Conservation (phyloP, 2,888 invertebrate species). For the Ferrisia virgata region DNA sequence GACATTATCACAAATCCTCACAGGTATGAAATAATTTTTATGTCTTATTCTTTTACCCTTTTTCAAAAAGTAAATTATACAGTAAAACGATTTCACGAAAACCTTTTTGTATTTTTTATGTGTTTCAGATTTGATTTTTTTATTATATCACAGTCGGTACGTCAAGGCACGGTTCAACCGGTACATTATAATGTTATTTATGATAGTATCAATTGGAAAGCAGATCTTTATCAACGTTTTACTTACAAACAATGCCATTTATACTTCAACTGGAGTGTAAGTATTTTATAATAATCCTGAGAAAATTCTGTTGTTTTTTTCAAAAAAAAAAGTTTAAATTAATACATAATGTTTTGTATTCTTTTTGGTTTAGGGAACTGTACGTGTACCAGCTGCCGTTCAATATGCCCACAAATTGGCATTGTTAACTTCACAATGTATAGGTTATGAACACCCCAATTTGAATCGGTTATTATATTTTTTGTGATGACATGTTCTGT, state of each 20-base stretch:
- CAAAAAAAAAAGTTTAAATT: not conserved
- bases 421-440: not conserved
- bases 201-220: constrained; percentile 57
- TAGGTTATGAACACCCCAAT: not conserved
- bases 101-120: constrained; percentile 13
- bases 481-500: not conserved
- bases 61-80: too few species aligned
- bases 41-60: constrained; percentile 24
- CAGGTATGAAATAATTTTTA: constrained; percentile 53
- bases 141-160: constrained; percentile 79
- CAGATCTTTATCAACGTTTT: constrained; percentile 75
- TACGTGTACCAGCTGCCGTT: not conserved
- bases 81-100: not conserved
- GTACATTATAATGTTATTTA: constrained; percentile 83
- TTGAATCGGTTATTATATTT: not conserved
- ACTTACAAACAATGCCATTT: constrained; percentile 83
- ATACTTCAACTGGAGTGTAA: constrained; percentile 85
- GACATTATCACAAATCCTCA: constrained; percentile 75
- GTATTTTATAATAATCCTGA: constrained; percentile 48
- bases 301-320: not conserved
- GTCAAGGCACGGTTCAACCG: constrained; percentile 86
- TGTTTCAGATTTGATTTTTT: constrained; percentile 81
- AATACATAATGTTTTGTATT: not conserved
- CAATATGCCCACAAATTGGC: not conserved
- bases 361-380: not conserved